Percentiles rank a stretch among this genome's conserved stretches.
Conservation (phyloP, 2,888 invertebrate species). For the Crepidodera aurea region DNA sequence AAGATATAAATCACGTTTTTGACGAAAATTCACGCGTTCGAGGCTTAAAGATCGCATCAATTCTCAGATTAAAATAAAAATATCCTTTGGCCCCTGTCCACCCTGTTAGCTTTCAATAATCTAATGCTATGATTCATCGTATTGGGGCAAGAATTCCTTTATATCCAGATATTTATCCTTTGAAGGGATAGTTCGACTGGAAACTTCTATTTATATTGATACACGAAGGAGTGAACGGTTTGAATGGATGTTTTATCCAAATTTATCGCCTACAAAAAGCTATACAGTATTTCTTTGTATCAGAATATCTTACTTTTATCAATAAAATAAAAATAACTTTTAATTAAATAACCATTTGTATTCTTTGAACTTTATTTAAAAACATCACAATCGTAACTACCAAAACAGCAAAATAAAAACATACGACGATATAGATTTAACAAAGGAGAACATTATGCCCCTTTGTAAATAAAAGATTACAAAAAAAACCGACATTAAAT, state of each 20-base stretch:
- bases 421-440: too few species aligned
- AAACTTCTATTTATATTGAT: slow-evolving; percentile 22
- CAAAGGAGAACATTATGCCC: too few species aligned
- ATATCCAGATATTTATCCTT: slow-evolving; percentile 34
- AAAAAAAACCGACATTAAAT: background rate
- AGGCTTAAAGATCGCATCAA: slow-evolving; percentile 49
- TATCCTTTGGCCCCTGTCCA: slow-evolving; percentile 39
- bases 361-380: too few species aligned
- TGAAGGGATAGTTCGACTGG: slow-evolving; percentile 9
- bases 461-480: slow-evolving; percentile 4
- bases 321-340: too few species aligned
- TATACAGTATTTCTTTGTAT: too few species aligned
- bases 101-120: slow-evolving; percentile 49
- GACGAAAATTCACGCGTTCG: slow-evolving; percentile 36
- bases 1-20: slow-evolving; percentile 43
- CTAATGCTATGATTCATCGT: slow-evolving; percentile 46
- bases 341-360: too few species aligned
- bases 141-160: slow-evolving; percentile 31
- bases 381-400: too few species aligned
- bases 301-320: too few species aligned
- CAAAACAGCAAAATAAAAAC: too few species aligned
- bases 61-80: slow-evolving; percentile 50
- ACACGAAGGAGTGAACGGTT: background rate
- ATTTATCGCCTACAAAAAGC: background rate
- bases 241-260: background rate